Conservation (phyloP, 1,140 invertebrate genomes). For the Drosophila dunni region DNA sequence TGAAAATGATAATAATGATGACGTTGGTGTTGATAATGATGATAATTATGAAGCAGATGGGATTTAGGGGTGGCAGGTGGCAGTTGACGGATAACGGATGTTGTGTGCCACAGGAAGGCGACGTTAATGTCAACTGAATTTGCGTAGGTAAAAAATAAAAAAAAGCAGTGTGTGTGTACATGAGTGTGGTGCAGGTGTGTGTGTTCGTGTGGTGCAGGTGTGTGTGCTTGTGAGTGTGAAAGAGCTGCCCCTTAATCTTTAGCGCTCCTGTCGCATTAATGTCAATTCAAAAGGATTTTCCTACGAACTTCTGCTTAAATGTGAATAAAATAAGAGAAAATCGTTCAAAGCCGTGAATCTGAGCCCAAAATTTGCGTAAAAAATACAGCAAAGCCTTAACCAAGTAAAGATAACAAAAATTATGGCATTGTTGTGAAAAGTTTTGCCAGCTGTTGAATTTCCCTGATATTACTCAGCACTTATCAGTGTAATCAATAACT, state of each 20-base stretch:
- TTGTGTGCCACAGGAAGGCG: constrained; percentile 29
- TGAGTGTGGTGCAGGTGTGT: constrained; percentile 13
- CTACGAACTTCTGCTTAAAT: constrained; percentile 3
- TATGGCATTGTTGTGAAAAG: background rate
- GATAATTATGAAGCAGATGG: constrained; percentile 25
- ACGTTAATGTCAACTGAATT: constrained; percentile 39
- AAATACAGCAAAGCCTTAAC: background rate
- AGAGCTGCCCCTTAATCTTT: constrained; percentile 39
- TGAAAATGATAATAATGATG: constrained; percentile 32
- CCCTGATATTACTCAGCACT: constrained; percentile 17
- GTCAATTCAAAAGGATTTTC: constrained; percentile 54
- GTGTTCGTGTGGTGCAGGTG: constrained; percentile 15
- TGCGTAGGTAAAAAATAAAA: constrained; percentile 18
- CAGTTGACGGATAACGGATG: constrained; percentile 36
- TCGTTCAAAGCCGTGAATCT: constrained; percentile 17
- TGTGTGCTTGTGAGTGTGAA: constrained; percentile 21
- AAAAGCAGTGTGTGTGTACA: background rate
- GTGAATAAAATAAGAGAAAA: background rate
- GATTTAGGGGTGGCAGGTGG: constrained; percentile 1
- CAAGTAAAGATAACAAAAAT: too few relatives aligned
- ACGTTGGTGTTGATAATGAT: constrained; percentile 30
- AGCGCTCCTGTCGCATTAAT: constrained; percentile 45
- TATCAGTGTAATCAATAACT: constrained; percentile 18
- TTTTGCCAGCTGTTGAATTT: background rate
- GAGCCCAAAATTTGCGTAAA: constrained; percentile 31